phyloP scores from a whole-genome alignment of 1,140 invertebrate species.

The Globodera rostochiensis region DNA sequence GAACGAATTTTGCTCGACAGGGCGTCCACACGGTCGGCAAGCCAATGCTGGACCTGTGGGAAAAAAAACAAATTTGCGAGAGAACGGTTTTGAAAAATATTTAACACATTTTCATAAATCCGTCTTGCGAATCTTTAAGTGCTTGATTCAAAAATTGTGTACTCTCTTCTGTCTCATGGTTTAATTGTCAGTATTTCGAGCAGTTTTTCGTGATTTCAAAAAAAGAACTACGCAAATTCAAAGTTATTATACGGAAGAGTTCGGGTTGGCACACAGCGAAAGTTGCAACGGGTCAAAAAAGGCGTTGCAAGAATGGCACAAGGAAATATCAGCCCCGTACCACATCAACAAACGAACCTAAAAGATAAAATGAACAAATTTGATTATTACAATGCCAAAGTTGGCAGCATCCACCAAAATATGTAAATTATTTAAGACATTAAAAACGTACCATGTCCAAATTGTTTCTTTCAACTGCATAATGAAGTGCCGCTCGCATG shows the following conservation, averaged over 20 bases:
- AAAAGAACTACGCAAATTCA: no score
- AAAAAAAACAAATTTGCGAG: neutral
- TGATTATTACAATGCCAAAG: neutral
- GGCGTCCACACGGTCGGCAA: constrained; percentile 29
- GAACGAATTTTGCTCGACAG: constrained; percentile 5
- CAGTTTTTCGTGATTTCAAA: no score
- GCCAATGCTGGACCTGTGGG: constrained; percentile 25
- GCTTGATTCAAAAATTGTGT: no score
- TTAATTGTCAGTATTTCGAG: no score
- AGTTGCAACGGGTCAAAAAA: constrained; percentile 20
- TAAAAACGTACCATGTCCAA: constrained; percentile 35
- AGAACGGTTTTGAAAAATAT: no score
- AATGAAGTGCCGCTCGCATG: constrained; percentile 33
- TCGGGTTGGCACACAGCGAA: constrained; percentile 27
- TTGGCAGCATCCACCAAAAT: neutral
- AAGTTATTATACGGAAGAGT: neutral
- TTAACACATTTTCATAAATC: no score
- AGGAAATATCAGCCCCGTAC: constrained; percentile 43
- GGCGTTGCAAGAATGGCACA: constrained; percentile 17
- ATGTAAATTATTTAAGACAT: neutral
- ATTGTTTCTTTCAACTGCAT: constrained; percentile 39
- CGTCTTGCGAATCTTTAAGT: no score
- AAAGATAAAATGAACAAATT: constrained; percentile 11
- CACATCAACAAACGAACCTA: constrained; percentile 41
- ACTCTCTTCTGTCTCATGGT: no score